A percentile compares a stretch with the other conserved stretches of the same genome.
Conservation (phyloP, 2,113 vertebrate species). For the Parus major region DNA sequence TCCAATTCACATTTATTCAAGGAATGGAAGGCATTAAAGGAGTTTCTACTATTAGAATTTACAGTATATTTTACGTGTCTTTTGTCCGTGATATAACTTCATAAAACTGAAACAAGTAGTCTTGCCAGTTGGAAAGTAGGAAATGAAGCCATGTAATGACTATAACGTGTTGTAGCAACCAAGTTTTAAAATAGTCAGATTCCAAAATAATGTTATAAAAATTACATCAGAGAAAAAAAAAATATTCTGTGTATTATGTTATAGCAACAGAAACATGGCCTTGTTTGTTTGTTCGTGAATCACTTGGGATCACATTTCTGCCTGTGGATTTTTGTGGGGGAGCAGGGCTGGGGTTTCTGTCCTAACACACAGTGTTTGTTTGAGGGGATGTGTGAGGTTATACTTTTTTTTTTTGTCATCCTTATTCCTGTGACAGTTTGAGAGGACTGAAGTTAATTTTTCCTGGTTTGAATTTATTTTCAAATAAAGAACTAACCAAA, state of each 20-base stretch:
- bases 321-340: background rate
- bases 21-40: background rate
- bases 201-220: constrained; percentile 34
- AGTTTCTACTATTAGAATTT: constrained; percentile 19
- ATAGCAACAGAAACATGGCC: background rate
- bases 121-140: constrained; percentile 35
- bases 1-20: background rate
- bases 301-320: background rate
- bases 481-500: background rate
- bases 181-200: constrained; percentile 39
- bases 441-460: background rate
- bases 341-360: background rate
- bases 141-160: constrained; percentile 10
- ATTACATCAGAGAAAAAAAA: constrained; percentile 12
- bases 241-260: background rate
- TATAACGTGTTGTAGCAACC: constrained; percentile 8
- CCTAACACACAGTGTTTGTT: background rate
- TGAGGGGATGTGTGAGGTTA: accelerated
- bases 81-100: constrained; percentile 29
- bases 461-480: background rate
- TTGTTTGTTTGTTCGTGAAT: background rate
- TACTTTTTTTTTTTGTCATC: background rate
- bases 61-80: background rate
- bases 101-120: constrained; percentile 18
- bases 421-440: background rate